Evolutionary conservation across 2,113 vertebrate genomes (phyloP).

Genomic region (Pseudopipra pipra): DNA sequence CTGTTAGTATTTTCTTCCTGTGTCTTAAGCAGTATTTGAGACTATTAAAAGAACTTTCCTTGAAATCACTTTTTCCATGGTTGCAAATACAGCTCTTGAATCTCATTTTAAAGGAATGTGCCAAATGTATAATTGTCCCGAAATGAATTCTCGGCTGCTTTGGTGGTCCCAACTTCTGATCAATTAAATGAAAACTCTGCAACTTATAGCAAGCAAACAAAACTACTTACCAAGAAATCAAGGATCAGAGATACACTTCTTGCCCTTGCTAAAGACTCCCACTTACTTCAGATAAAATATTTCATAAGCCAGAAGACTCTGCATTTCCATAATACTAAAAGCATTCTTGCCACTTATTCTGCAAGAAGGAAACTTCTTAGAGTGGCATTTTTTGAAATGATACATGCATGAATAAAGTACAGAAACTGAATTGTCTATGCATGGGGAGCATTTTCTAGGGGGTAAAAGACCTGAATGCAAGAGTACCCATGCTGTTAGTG

Average conservation of each 20-base stretch:
- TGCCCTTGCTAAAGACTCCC: background rate
- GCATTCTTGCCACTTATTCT: background rate
- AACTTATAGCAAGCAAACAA: background rate
- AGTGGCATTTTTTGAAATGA: background rate
- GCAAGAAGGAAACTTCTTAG: background rate
- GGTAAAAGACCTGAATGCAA: background rate
- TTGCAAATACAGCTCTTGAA: background rate
- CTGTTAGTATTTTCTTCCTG: background rate
- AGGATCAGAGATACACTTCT: background rate
- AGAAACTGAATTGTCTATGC: background rate
- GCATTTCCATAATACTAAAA: background rate
- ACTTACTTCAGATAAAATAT: background rate
- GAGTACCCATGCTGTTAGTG: background rate
- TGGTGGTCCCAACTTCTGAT: background rate
- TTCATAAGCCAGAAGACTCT: background rate
- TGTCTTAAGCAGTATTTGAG: background rate
- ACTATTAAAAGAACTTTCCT: background rate
- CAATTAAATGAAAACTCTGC: background rate
- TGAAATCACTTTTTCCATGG: background rate
- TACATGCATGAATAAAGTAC: background rate
- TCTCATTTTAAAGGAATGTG: background rate
- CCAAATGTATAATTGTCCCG: background rate
- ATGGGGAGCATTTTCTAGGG: background rate
- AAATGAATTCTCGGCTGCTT: background rate
- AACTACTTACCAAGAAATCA: background rate